Evolutionary conservation across 2,113 vertebrate species (phyloP).

Genomic region (Lepus timidus): DNA sequence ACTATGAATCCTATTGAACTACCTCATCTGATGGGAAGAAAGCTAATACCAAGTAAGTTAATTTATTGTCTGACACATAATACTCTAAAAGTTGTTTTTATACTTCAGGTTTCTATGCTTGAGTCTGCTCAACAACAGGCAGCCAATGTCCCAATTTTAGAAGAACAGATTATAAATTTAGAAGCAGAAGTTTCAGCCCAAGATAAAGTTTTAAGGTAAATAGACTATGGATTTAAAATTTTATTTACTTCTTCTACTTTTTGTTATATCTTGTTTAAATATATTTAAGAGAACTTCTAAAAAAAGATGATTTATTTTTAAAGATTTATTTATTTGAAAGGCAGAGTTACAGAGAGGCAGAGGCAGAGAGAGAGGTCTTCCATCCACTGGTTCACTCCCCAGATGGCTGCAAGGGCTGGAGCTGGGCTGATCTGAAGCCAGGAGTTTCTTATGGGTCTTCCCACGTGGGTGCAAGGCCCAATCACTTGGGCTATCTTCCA

Average conservation of each 20-base stretch:
- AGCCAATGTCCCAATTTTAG: constrained; percentile 88
- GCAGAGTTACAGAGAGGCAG: no score
- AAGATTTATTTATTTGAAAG: no score
- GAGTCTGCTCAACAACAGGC: constrained; percentile 85
- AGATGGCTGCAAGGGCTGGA: no score
- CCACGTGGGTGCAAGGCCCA: no score
- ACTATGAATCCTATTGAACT: neutral
- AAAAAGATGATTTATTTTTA: no score
- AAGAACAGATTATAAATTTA: constrained; percentile 91
- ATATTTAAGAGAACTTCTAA: no score
- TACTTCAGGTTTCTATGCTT: constrained; percentile 89
- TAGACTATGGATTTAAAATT: neutral
- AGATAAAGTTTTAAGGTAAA: constrained; percentile 92
- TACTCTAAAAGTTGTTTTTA: constrained; percentile 66
- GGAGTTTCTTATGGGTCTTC: no score
- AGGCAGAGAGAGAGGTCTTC: no score
- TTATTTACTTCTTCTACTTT: constrained; percentile 29
- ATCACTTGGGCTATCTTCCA: no score
- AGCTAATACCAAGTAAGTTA: constrained; percentile 6
- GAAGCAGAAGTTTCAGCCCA: constrained; percentile 93
- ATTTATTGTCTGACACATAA: constrained; percentile 38
- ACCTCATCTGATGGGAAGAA: constrained; percentile 16
- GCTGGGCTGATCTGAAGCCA: no score
- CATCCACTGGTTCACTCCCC: no score
- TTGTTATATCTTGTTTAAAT: constrained; percentile 17